Evolutionary conservation across 2,113 vertebrate genomes (phyloP).

Genomic region (Haemorhous mexicanus): DNA sequence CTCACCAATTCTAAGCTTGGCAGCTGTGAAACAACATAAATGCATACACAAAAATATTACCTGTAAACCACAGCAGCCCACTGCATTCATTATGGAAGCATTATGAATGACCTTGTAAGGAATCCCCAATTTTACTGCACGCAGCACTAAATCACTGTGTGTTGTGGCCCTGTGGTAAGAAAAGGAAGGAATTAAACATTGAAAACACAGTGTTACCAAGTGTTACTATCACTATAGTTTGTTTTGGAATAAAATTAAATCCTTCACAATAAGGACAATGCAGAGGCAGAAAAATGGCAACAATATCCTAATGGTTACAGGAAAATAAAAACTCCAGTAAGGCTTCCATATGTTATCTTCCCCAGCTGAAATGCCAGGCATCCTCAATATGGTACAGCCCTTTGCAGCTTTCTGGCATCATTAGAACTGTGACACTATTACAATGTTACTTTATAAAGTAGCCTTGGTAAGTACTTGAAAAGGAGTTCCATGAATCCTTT

Average conservation of each 20-base stretch:
- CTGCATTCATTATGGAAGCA: constrained; percentile 93
- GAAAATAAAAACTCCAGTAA: not conserved
- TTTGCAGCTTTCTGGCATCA: not conserved
- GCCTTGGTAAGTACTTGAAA: not conserved
- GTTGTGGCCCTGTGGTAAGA: constrained; percentile 86
- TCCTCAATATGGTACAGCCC: not conserved
- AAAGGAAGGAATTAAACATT: not conserved
- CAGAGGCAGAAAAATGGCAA: not conserved
- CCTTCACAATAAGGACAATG: not conserved
- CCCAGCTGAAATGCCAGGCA: not conserved
- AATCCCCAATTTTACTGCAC: constrained; percentile 88
- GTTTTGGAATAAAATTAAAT: not conserved
- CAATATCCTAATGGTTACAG: not conserved
- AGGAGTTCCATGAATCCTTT: not conserved
- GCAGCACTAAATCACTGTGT: constrained; percentile 92
- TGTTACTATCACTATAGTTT: not conserved
- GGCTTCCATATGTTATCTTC: not conserved
- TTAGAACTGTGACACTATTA: not conserved
- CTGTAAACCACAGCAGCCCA: constrained; percentile 97
- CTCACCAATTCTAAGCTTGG: not conserved
- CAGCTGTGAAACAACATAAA: not conserved
- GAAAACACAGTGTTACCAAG: not conserved
- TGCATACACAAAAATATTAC: constrained; percentile 61
- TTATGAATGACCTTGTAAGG: constrained; percentile 91
- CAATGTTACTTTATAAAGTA: not conserved